Base-by-base conservation (phyloP, 2,113 vertebrate species). In the Pseudopodoces humilis region DNA sequence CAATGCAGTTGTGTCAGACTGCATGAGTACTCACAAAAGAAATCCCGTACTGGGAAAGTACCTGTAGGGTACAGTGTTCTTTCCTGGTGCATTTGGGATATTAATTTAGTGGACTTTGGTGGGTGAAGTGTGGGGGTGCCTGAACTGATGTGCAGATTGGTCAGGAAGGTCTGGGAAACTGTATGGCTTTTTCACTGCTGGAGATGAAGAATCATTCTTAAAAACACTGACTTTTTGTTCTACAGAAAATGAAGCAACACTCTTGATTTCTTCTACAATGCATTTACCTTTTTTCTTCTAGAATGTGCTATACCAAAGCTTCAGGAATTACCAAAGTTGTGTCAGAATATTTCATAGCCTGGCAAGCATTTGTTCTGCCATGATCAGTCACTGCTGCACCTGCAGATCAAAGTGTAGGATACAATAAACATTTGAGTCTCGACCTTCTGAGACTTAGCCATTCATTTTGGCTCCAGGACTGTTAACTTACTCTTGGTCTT, bases 401-500 rank as follows among this genome's bases (percentile, higher is more conserved):
- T 75, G 41, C 21, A 71, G 53, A 30, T 23, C 76, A 5, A 79
- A 82, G 28, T 19, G 56, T 62, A 53, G 41, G 46, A 28, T 72
- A 46, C 19, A n/a, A 2, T 43, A 74, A 85, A 39, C 21, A 3
- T 67, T 59, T 52, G 31, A n/a, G 11, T 67, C 63, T 76, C 13
- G 3, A 71, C 18, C 41, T 86, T 91, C 30, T 92, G 55, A 65
- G 52, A 63, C 52, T 78, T 69, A 52, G 17, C 55, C 53, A 43
- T 90, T 76, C 9, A 13, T 86, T 92, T 83, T 84, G 50, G 8
- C 18, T 72, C 33, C 60, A 39, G 33, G 46, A 63, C 46, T 92
- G 70, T 81, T 85, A 74, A 81, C 87, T 64, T 89, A 86, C 18
- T 84, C 41, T 93, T 70, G 91, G 8, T 80, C 75, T 84, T 94